Evolutionary conservation across 2,113 vertebrate species (phyloP), one percentile per base, ranked within the genome.

Genomic region (Prinia subflava): DNA sequence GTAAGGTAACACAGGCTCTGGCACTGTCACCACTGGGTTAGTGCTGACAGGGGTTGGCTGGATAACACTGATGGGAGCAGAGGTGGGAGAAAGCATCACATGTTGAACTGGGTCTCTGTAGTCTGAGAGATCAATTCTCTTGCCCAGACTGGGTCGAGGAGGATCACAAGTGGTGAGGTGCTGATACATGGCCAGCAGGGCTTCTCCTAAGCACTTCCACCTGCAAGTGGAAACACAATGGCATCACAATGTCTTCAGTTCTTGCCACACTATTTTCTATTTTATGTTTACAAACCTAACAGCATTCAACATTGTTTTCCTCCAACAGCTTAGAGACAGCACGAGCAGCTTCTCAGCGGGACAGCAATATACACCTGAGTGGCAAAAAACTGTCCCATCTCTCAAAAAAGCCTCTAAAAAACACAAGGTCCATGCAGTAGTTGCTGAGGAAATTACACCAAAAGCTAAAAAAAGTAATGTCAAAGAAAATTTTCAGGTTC

Each of bases 131-230:
- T 99, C 99, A 15, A 99, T 98, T 88, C 98, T 98, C 89, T 97
- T 98, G 31, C 99, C 99, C 7, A 99, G 97, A 60, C 99, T 99
- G 24, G 98, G 98, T 14, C 98, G 98, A 30, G 99, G 99, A 7
- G 98, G 98, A 86, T 99, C 98, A 20, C 99, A 99, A 2, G 98
- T 99, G 22, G 98, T 99, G 82, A 99, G 98, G 95, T 99, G 98
- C 91, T 97, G 98, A 97, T 99, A 99, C 98, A 98, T 99, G 41
- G 99, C 98, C 81, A 99, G 96, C 67, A 99, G 94, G 83, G 98
- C 98, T 96, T 99, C 99, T 4, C 99, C 99, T 3, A 99, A 97
- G 93, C 98, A 98, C 96, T 98, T 99, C 99, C 99, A 99, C 71
- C 99, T 99, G 95, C 53, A 63, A 7, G 33, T 35, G 44, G 47